Evolutionary conservation across 2,888 invertebrate genomes (phyloP), one percentile per base, ranked within the genome.

Genomic region (Chironomus riparius): DNA sequence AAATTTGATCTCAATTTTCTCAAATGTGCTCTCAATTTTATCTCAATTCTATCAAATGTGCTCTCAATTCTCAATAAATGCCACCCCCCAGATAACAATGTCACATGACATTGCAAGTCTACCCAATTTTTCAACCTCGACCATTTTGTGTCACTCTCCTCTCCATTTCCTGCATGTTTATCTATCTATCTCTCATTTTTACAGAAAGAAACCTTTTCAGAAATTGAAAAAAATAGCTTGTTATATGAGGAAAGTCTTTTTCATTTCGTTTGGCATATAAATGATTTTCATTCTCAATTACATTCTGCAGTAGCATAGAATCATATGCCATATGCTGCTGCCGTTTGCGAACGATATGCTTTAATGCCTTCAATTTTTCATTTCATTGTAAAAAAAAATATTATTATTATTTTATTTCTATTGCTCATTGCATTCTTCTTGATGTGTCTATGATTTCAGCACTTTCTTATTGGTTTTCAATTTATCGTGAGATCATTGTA

Each of bases 361-460:
- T 70, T 70, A 70, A 70, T 70, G 70, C 70, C 48, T 70, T 70
- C 70, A 70, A 70, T 70, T 70, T 70, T 70, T 70, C 70, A 70
- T 70, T 47, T 47, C 47, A 70, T 70, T 70, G 65, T 65, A 65
- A 65, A 65, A 48, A 48, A 56, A 56, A 18, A 15, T 2, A 56
- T 15, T 56, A 15, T 56, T 15, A 5, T 15, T 15, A 2, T 56
- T 4, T 7, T 50, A 24, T 24, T 15, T 50, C 4, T 50, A 12
- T n/a, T 50, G 1, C 6, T 18, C 7, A n/a, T 15, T n/a, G 4
- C 56, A 18, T 56, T 18, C 18, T 56, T 38, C 38, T 15, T 56
- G 56, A 56, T 15, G 18, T 56, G 56, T 56, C 56, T 56, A 56
- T 56, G 56, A 56, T 56, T 56, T 56, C 56, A 56, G 56, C 56